phyloP scores from a whole-genome alignment of 2,113 vertebrate genomes.

The Otolemur garnettii region DNA sequence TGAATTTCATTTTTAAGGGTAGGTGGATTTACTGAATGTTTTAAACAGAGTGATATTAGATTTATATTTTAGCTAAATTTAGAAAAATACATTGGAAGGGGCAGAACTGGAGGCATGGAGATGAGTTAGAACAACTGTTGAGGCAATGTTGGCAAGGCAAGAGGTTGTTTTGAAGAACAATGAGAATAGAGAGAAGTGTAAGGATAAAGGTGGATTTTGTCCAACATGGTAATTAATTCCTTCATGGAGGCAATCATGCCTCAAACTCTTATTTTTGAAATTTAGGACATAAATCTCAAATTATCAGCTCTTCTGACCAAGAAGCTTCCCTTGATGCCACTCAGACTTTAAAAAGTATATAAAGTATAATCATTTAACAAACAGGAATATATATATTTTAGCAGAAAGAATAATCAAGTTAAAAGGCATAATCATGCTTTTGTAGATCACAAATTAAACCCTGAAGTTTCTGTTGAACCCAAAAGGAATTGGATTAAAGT shows the following conservation, averaged over 20 bases:
- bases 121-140: neutral
- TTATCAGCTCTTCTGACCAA: constrained; percentile 4
- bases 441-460: constrained; percentile 7
- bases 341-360: constrained; percentile 8
- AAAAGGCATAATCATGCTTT: neutral
- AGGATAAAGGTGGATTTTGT: neutral
- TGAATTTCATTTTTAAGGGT: constrained; percentile 51
- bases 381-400: constrained; percentile 36
- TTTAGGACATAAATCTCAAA: constrained; percentile 46
- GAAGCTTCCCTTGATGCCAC: neutral
- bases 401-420: constrained; percentile 33
- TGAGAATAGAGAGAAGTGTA: neutral
- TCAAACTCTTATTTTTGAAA: constrained; percentile 25
- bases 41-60: constrained; percentile 32
- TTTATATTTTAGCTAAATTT: constrained; percentile 57
- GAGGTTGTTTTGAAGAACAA: neutral
- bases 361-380: constrained; percentile 43
- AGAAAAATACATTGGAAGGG: constrained; percentile 21
- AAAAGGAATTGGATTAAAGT: constrained; percentile 10
- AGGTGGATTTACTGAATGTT: neutral
- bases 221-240: neutral
- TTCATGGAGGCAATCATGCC: neutral
- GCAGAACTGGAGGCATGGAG: neutral
- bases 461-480: constrained; percentile 32
- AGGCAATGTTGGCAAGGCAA: neutral